Evolutionary conservation across 2,113 vertebrate genomes (phyloP).

Genomic region (Brienomyrus brachyistius): DNA sequence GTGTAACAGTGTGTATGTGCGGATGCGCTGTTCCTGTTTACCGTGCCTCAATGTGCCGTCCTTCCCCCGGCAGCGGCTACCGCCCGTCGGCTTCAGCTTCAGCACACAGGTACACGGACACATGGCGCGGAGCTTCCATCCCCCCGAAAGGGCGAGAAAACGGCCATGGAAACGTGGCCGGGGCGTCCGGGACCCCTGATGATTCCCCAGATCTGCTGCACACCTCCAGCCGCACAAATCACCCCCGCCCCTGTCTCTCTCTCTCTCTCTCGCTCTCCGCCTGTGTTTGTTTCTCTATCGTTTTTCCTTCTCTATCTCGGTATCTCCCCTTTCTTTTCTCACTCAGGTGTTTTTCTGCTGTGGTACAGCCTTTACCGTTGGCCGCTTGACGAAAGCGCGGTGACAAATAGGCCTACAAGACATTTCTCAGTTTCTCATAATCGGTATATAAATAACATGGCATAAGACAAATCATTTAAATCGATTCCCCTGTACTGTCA

Average conservation of each 20-base stretch:
- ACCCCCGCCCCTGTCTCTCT: background rate
- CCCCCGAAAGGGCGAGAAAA: background rate
- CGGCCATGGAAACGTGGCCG: background rate
- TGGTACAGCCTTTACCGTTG: background rate
- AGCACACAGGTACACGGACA: background rate
- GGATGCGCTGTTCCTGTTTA: background rate
- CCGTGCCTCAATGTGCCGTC: background rate
- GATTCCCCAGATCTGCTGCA: background rate
- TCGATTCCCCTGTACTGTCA: background rate
- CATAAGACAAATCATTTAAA: background rate
- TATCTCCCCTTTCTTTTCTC: background rate
- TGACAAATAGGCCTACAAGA: background rate
- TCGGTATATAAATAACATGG: background rate
- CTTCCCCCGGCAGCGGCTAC: background rate
- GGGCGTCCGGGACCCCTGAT: background rate
- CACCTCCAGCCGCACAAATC: conserved; percentile 1
- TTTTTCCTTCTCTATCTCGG: background rate
- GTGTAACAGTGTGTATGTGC: background rate
- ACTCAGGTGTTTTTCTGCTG: background rate
- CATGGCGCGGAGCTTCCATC: background rate
- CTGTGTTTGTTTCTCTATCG: background rate
- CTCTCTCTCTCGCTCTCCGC: background rate
- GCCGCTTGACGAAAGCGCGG: background rate
- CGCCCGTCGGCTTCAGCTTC: background rate
- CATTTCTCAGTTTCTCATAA: background rate